Evolutionary conservation across 1,140 invertebrate genomes (phyloP).

Genomic region (Brevipalpus yothersi): DNA sequence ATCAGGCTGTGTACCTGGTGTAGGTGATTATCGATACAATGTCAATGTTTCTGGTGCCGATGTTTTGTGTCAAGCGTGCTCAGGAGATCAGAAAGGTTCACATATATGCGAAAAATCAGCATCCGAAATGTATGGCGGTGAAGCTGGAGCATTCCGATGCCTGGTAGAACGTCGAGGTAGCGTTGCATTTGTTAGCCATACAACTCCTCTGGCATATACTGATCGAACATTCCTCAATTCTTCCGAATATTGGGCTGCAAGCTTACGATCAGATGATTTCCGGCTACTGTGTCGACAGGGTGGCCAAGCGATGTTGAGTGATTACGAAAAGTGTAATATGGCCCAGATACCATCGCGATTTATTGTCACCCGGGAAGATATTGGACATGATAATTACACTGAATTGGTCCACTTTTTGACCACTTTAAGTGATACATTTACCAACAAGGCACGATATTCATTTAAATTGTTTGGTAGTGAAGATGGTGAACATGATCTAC

Average conservation of each 20-base stretch:
- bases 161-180: conserved; percentile 8
- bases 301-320: not conserved
- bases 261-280: not conserved
- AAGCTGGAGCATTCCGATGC: conserved; percentile 8
- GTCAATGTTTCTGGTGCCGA: conserved; percentile 6
- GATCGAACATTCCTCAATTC: not conserved
- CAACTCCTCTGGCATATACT: conserved; percentile 3
- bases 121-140: conserved; percentile 4
- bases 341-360: conserved; percentile 3
- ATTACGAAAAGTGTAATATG: conserved; percentile 8
- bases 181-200: conserved; percentile 9
- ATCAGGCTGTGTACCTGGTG: conserved; percentile 12
- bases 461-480: conserved; percentile 9
- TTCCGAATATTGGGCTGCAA: not conserved
- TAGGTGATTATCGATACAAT: conserved; percentile 11
- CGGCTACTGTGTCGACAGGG: not conserved
- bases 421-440: conserved; percentile 4
- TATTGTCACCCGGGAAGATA: conserved; percentile 1
- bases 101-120: conserved; percentile 5
- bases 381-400: not conserved
- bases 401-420: not conserved
- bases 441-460: not conserved
- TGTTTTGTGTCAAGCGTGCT: conserved; percentile 10
- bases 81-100: conserved; percentile 9
- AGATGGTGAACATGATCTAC: conserved; percentile 6